Evolutionary conservation across 1,140 invertebrate genomes (phyloP).

Genomic region (Drosophila ficusphila): DNA sequence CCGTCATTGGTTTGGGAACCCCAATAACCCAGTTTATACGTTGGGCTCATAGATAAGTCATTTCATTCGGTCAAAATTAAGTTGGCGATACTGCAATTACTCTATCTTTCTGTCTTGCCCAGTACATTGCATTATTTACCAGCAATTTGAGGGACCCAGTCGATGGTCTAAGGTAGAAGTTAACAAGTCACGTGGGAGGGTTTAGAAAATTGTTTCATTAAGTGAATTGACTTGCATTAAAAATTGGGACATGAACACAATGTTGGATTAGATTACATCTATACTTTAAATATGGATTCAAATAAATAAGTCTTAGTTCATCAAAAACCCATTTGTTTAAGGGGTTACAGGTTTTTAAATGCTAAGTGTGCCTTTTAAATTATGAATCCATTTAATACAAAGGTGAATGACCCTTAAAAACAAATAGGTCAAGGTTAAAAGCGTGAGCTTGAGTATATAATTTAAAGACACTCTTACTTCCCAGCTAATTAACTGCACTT

Average conservation of each 20-base stretch:
- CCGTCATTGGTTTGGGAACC: neutral
- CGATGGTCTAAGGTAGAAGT: neutral
- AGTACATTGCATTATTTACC: neutral
- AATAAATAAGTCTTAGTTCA: too few relatives aligned
- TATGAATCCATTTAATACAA: neutral
- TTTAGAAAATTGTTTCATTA: constrained; percentile 14
- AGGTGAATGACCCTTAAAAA: neutral
- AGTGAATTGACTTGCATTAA: constrained; percentile 1
- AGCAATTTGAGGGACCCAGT: neutral
- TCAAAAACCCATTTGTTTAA: too few relatives aligned
- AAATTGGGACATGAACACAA: neutral
- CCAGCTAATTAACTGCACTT: neutral
- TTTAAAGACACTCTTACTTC: too few relatives aligned
- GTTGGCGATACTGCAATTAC: neutral
- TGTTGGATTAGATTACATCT: too few relatives aligned
- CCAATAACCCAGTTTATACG: neutral
- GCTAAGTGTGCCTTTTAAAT: neutral
- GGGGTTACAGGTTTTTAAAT: too few relatives aligned
- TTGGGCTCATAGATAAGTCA: neutral
- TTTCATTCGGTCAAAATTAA: neutral
- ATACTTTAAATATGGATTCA: neutral
- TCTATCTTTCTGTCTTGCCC: neutral
- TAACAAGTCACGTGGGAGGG: neutral
- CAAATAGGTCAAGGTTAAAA: neutral
- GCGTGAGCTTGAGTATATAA: neutral